Conservation (phyloP, 2,797 vertebrate genomes). For the Naso thynnoides region DNA sequence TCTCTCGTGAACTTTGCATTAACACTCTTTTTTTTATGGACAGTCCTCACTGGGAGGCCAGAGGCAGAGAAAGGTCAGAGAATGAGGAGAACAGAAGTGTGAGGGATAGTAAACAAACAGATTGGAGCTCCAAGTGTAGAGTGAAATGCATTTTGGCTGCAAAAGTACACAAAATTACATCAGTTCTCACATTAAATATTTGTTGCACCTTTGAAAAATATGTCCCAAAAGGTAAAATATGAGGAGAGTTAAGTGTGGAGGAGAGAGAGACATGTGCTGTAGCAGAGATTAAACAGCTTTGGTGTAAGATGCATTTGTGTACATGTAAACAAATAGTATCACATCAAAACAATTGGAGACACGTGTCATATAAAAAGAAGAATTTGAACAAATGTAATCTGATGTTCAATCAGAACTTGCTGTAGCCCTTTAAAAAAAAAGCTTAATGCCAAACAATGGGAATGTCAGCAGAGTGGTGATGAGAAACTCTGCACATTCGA, state of each 20-base stretch:
- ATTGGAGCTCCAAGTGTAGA: constrained; percentile 6
- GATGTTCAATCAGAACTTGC: constrained; percentile 13
- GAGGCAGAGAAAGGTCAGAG: constrained; percentile 54
- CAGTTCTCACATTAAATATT: constrained; percentile 7
- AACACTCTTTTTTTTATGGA: constrained; percentile 39
- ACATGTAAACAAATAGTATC: constrained; percentile 42
- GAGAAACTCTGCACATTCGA: constrained; percentile 87
- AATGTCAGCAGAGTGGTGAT: constrained; percentile 87
- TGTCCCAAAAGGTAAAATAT: constrained; percentile 11
- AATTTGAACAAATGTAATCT: constrained; percentile 14
- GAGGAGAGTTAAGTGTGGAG: neutral
- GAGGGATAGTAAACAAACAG: neutral
- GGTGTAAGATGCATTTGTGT: constrained; percentile 17
- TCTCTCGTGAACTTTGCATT: constrained; percentile 52
- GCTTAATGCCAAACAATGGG: constrained; percentile 87
- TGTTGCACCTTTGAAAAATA: constrained; percentile 24
- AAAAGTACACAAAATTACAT: constrained; percentile 8
- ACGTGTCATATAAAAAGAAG: constrained; percentile 33
- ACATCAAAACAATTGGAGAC: constrained; percentile 45
- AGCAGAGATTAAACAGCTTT: constrained; percentile 35
- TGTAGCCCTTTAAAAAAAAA: constrained; percentile 42
- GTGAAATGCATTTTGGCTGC: constrained; percentile 22
- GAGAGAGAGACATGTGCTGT: constrained; percentile 18
- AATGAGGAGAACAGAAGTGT: constrained; percentile 37
- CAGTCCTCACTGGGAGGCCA: constrained; percentile 38